These are phyloP conservation scores for Cosmia pyralina DNA, from an alignment of 2,888 invertebrate species.

Conservation along the genomic window DNA sequence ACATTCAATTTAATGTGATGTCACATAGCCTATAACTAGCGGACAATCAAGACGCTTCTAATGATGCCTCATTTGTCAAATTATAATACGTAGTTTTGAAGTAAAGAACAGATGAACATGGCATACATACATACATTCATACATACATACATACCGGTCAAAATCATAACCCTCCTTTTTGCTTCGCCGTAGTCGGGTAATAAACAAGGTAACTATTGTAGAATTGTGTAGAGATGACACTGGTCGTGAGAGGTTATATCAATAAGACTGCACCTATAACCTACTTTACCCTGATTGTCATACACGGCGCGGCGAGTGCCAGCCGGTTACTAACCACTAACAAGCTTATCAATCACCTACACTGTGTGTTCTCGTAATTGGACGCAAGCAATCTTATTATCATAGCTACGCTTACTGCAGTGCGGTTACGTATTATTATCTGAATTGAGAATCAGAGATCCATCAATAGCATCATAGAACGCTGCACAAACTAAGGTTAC, in stretches of 20 bases:
- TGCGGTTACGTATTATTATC: conserved; percentile 16
- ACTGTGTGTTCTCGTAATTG: conserved; percentile 42
- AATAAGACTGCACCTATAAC: conserved; percentile 23
- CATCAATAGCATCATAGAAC: conserved; percentile 11
- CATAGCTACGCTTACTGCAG: conserved; percentile 9
- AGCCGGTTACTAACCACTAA: conserved; percentile 47
- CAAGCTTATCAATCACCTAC: conserved; percentile 55
- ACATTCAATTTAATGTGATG: too few relatives aligned
- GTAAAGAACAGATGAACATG: too few relatives aligned
- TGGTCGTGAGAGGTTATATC: background rate
- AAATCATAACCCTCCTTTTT: too few relatives aligned
- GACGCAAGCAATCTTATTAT: conserved; percentile 29
- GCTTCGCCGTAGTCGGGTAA: too few relatives aligned
- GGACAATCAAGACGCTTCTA: too few relatives aligned
- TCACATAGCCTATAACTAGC: too few relatives aligned
- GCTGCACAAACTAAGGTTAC: conserved; percentile 22
- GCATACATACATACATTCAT: too few relatives aligned
- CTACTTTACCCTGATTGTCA: conserved; percentile 37
- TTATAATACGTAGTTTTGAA: too few relatives aligned
- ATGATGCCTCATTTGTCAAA: too few relatives aligned
- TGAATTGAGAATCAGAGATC: conserved; percentile 1
- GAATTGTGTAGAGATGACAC: conserved; percentile 9
- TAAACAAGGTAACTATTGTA: background rate
- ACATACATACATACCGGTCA: too few relatives aligned
- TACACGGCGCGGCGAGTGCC: conserved; percentile 27